Evolutionary conservation across 2,888 invertebrate species (phyloP).

Genomic region (Pseudoips prasinana): DNA sequence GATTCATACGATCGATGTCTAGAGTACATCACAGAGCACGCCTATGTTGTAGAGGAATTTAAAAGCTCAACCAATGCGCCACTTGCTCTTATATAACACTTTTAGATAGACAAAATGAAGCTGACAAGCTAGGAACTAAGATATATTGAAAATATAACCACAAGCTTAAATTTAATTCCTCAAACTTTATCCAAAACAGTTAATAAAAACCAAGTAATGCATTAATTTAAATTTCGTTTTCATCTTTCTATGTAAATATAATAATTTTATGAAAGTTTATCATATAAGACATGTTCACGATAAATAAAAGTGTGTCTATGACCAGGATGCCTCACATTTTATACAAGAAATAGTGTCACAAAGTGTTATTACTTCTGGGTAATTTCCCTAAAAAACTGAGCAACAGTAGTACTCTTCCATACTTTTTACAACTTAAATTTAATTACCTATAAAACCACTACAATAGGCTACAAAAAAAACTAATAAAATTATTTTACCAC

Average conservation of each 20-base stretch:
- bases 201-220: slow-evolving; percentile 5
- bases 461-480: slow-evolving; percentile 55
- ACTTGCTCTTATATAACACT: slow-evolving; percentile 3
- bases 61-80: slow-evolving; percentile 18
- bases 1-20: slow-evolving; percentile 64
- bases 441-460: slow-evolving; percentile 60
- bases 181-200: slow-evolving; percentile 1
- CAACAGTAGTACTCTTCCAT: slow-evolving; percentile 53
- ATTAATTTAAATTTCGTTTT: slow-evolving; percentile 1
- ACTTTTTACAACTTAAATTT: slow-evolving; percentile 67
- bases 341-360: slow-evolving; percentile 24
- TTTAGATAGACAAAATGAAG: slow-evolving; percentile 1
- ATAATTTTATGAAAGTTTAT: too few species aligned
- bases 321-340: slow-evolving; percentile 25
- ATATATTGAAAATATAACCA: too few species aligned
- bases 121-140: slow-evolving; percentile 11
- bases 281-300: slow-evolving; percentile 11
- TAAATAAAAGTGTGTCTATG: slow-evolving; percentile 30
- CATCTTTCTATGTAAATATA: slow-evolving; percentile 1
- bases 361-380: slow-evolving; percentile 30
- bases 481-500: slow-evolving; percentile 47
- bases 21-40: slow-evolving; percentile 58
- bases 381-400: slow-evolving; percentile 46
- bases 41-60: slow-evolving; percentile 19
- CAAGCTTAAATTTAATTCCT: too few species aligned